phyloP scores from a whole-genome alignment of 2,888 invertebrate genomes.

The Cerceris rybyensis region DNA sequence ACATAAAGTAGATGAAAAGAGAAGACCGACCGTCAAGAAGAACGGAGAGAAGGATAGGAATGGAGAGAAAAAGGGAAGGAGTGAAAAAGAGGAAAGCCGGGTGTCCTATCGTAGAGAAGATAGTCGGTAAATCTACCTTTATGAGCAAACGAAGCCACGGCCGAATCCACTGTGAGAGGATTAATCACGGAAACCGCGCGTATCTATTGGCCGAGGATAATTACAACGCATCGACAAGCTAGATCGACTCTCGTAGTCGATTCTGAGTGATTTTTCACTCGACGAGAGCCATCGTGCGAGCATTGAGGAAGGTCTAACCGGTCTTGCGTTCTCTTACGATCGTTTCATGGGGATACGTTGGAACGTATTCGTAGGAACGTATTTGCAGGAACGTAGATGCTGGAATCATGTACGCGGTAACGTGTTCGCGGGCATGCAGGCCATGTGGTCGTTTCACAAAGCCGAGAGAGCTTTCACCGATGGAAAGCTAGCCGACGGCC shows the following conservation, averaged over 20 bases:
- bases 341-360: too few relatives aligned
- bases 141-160: too few relatives aligned
- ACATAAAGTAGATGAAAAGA: conserved; percentile 22
- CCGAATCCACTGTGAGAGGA: too few relatives aligned
- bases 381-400: too few relatives aligned
- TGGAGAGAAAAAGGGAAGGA: neutral
- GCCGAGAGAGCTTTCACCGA: conserved; percentile 73
- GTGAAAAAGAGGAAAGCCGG: neutral
- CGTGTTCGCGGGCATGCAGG: conserved; percentile 3
- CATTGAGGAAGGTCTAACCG: conserved; percentile 51
- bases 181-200: too few relatives aligned
- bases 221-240: too few relatives aligned
- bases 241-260: neutral
- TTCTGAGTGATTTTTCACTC: neutral
- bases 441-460: conserved; percentile 55
- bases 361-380: too few relatives aligned
- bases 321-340: conserved; percentile 17
- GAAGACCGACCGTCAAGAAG: neutral
- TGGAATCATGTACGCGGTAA: neutral
- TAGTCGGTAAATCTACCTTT: too few relatives aligned
- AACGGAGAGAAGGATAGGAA: neutral
- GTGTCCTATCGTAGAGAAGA: too few relatives aligned
- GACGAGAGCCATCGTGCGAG: neutral
- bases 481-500: conserved; percentile 76
- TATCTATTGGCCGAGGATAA: too few relatives aligned